Conservation (phyloP, 2,888 invertebrate species). For the Sphaerophoria taeniata region DNA sequence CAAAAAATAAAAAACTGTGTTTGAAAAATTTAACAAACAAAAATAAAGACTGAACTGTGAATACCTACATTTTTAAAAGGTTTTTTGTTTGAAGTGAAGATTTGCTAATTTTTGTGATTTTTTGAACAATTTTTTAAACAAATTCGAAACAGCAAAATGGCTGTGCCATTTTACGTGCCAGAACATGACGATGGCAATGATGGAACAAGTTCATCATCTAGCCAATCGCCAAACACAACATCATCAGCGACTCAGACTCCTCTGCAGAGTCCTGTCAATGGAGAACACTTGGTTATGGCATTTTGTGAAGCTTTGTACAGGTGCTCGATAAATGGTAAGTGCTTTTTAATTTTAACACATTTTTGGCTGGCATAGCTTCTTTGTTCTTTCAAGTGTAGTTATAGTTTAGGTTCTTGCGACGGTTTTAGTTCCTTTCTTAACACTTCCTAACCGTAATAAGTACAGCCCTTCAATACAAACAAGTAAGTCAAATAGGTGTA, state of each 20-base stretch:
- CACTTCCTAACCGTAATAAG: too few relatives aligned
- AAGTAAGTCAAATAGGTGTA: too few relatives aligned
- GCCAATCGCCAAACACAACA: conserved; percentile 81
- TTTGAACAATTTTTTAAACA: conserved; percentile 10
- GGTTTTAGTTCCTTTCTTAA: too few relatives aligned
- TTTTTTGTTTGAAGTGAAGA: conserved; percentile 44
- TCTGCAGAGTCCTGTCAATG: conserved; percentile 77
- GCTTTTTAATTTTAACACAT: too few relatives aligned
- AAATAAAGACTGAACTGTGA: conserved; percentile 57
- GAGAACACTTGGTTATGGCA: conserved; percentile 81
- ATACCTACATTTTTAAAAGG: background rate
- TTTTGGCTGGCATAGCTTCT: too few relatives aligned
- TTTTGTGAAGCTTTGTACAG: conserved; percentile 81
- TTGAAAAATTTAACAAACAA: background rate
- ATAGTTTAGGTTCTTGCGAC: too few relatives aligned
- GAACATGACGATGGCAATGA: conserved; percentile 81
- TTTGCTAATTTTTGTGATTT: conserved; percentile 38
- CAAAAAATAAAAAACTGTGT: background rate
- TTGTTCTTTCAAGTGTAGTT: too few relatives aligned
- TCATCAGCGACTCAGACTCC: conserved; percentile 76
- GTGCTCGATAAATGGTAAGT: conserved; percentile 80
- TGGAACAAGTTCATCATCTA: conserved; percentile 78
- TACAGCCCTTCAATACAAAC: too few relatives aligned
- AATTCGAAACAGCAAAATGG: conserved; percentile 77
- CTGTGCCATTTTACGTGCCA: conserved; percentile 83